Percentiles rank a stretch among this genome's conserved stretches.
These are phyloP conservation scores for Formica selysi DNA, from an alignment of 1,140 invertebrate genomes.

Conservation along the genomic window DNA sequence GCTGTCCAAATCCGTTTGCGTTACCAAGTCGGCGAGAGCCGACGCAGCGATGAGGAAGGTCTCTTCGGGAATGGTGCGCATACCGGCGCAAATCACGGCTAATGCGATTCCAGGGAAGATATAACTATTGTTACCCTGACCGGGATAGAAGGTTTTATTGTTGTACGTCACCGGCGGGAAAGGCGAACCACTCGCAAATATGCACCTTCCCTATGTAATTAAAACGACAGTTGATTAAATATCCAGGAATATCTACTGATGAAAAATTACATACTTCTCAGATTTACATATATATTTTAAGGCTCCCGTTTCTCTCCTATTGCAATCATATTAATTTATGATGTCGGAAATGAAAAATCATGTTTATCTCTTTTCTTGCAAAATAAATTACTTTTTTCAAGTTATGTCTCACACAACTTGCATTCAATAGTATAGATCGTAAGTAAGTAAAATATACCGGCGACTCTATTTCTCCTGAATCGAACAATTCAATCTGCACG, in stretches of 20 bases:
- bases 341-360: too few relatives aligned
- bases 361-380: too few relatives aligned
- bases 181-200: slow-evolving; percentile 98
- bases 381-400: too few relatives aligned
- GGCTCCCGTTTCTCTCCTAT: too few relatives aligned
- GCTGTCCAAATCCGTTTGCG: slow-evolving; percentile 92
- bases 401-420: too few relatives aligned
- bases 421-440: too few relatives aligned
- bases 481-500: too few relatives aligned
- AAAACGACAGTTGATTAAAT: slow-evolving; percentile 10
- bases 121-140: slow-evolving; percentile 99
- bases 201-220: slow-evolving; percentile 89
- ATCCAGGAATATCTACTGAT: background rate
- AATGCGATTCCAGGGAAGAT: slow-evolving; percentile 98
- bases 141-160: slow-evolving; percentile 93
- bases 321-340: too few relatives aligned
- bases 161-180: slow-evolving; percentile 94
- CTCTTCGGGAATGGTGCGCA: slow-evolving; percentile 95
- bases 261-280: background rate
- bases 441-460: too few relatives aligned
- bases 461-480: too few relatives aligned
- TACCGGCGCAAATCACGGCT: slow-evolving; percentile 93
- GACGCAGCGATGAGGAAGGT: slow-evolving; percentile 95
- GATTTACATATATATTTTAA: background rate
- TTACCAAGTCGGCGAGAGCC: slow-evolving; percentile 94